These are phyloP conservation scores for Ormyrus nitidulus DNA, from an alignment of 2,888 invertebrate genomes.

Conservation along the genomic window DNA sequence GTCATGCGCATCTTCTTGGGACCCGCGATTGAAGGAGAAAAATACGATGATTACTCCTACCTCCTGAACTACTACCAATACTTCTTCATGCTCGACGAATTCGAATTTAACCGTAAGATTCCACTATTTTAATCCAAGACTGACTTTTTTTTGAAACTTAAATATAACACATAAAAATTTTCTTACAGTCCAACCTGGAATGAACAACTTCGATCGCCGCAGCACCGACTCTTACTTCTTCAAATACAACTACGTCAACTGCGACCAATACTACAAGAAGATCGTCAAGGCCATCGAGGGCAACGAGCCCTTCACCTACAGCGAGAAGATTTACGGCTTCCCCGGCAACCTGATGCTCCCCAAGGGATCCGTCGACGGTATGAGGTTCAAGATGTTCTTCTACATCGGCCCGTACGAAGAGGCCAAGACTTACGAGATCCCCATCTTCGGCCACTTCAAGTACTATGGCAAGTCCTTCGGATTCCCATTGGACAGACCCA, in stretches of 20 bases:
- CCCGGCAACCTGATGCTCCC: slow-evolving; percentile 81
- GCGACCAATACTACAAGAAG: slow-evolving; percentile 68
- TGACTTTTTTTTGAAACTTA: background rate
- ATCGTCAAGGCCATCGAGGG: slow-evolving; percentile 68
- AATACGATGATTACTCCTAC: slow-evolving; percentile 77
- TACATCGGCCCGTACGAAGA: slow-evolving; percentile 79
- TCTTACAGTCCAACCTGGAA: slow-evolving; percentile 68
- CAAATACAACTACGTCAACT: slow-evolving; percentile 62
- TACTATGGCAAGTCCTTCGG: slow-evolving; percentile 79
- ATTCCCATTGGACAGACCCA: slow-evolving; percentile 82
- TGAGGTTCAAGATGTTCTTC: slow-evolving; percentile 81
- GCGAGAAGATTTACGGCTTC: slow-evolving; percentile 70
- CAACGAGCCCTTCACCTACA: slow-evolving; percentile 69
- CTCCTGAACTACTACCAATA: slow-evolving; percentile 74
- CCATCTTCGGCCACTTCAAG: slow-evolving; percentile 73
- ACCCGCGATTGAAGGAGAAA: slow-evolving; percentile 81
- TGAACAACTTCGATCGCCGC: slow-evolving; percentile 68
- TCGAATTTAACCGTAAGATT: slow-evolving; percentile 77
- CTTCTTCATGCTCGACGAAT: slow-evolving; percentile 81
- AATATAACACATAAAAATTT: background rate
- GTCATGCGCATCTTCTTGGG: slow-evolving; percentile 82
- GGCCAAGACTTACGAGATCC: slow-evolving; percentile 76
- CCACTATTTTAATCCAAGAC: background rate
- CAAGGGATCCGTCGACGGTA: slow-evolving; percentile 80
- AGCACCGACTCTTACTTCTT: slow-evolving; percentile 67